Conservation (phyloP, 2,888 invertebrate species). For the Tenthredo amoena region DNA sequence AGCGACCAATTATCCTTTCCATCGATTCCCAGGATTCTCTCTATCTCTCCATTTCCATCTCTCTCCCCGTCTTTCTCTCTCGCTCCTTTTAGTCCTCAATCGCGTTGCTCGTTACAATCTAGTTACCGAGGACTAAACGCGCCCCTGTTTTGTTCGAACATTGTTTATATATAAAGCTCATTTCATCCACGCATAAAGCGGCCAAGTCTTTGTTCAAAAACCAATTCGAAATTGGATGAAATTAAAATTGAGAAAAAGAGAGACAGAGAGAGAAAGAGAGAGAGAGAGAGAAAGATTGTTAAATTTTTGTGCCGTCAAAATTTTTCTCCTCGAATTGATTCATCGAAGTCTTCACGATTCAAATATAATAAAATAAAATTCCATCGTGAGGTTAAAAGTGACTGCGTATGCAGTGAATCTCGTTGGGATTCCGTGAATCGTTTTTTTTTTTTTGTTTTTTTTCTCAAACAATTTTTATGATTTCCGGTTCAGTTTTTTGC, state of each 20-base stretch:
- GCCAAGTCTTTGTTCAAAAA: not conserved
- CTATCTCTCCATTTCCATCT: not conserved
- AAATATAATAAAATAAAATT: not conserved
- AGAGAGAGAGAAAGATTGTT: not conserved
- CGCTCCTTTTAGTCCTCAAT: not conserved
- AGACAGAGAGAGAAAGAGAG: not conserved
- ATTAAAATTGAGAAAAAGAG: not conserved
- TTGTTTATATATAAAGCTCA: slow-evolving; percentile 26
- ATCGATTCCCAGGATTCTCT: slow-evolving; percentile 36
- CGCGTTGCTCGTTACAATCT: not conserved
- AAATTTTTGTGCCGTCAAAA: not conserved
- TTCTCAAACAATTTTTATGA: slow-evolving; percentile 41
- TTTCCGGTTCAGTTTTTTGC: slow-evolving; percentile 7
- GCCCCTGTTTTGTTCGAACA: slow-evolving; percentile 1
- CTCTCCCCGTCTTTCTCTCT: not conserved
- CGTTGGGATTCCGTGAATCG: not conserved
- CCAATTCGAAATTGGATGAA: slow-evolving; percentile 14
- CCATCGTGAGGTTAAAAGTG: not conserved
- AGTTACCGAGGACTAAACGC: slow-evolving; percentile 11
- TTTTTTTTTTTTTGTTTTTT: slow-evolving; percentile 19
- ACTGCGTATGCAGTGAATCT: not conserved
- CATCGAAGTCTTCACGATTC: not conserved
- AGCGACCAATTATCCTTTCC: slow-evolving; percentile 46
- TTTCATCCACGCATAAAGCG: not conserved
- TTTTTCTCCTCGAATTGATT: not conserved